phyloP scores from a whole-genome alignment of 2,888 invertebrate species.

The Encarsia formosa region DNA sequence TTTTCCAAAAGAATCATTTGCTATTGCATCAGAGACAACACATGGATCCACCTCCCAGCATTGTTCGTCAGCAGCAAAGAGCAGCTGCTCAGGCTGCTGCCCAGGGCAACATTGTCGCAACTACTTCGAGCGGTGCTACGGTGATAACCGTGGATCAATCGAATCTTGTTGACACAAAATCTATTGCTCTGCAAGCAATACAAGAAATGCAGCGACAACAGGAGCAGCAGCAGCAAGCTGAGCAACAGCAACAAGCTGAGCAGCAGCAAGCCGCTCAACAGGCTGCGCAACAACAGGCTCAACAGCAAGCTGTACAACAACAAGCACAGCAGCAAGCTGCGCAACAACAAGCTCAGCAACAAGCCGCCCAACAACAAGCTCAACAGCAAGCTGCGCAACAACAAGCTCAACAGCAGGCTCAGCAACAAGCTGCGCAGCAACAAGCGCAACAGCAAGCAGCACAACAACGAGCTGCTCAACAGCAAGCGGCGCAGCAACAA shows the following conservation, averaged over 20 bases:
- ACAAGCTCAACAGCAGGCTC: conserved; percentile 20
- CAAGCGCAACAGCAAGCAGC: conserved; percentile 31
- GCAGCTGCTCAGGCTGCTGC: conserved; percentile 49
- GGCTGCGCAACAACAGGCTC: conserved; percentile 48
- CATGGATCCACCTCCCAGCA: conserved; percentile 62
- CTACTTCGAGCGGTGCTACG: conserved; percentile 8
- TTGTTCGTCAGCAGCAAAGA: conserved; percentile 48
- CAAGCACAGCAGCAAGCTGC: conserved; percentile 32
- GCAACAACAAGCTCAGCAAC: conserved; percentile 35
- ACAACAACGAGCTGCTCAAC: conserved; percentile 29
- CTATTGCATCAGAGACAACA: conserved; percentile 79
- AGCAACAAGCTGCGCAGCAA: conserved; percentile 38
- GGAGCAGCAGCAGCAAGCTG: conserved; percentile 31
- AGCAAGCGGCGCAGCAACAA: conserved; percentile 45
- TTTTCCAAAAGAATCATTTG: conserved; percentile 82
- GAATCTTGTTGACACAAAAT: conserved; percentile 24
- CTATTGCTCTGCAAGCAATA: conserved; percentile 28
- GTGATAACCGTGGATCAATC: conserved; percentile 25
- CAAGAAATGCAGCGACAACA: conserved; percentile 33
- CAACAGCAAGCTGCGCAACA: conserved; percentile 46
- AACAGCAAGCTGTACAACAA: conserved; percentile 39
- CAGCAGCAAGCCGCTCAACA: conserved; percentile 39
- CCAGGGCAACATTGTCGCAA: conserved; percentile 40
- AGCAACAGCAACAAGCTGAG: conserved; percentile 44
- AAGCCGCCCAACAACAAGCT: conserved; percentile 48